Base-by-base conservation (phyloP, 1,140 invertebrate species). In the Palaemon carinicauda region DNA sequence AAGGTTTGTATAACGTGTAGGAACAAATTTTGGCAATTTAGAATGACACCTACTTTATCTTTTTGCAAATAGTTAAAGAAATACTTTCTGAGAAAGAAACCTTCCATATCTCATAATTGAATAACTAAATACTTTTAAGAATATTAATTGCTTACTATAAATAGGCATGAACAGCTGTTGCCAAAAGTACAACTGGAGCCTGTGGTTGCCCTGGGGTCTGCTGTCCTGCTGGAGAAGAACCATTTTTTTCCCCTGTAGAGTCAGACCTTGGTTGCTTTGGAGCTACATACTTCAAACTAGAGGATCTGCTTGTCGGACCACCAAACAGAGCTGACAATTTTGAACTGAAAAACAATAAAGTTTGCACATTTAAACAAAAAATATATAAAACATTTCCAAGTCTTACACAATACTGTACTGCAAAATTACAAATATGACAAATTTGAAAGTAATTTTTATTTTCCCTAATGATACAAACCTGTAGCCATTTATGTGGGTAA, bases 201-300 rank as follows among this genome's bases (percentile, higher is more conserved):
- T 78, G 50, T 27, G 56, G 21, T 51, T 52, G 51, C 54, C 19
- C 2, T 54, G n/a, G 41, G 0, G 33, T 51, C 41, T 81, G 80
- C 15, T 81, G 29, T 71, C n/a, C 33, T 69, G 80, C 24, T 12
- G 56, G 9, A 15, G 56, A 14, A 14, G 33, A 17, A 17, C 17
- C 21, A 27, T 17, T 71, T 3, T 31, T 80, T 54, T 60, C 54
- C 21, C 51, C 54, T 2, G 29, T 24, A 10, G 10, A 15, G 33
- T 81, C 80, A 27, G 80, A 21, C 17, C 80, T 29, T 9, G 80
- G 80, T 41, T 81, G 80, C 80, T 81, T 81, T 15, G 80, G 80
- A 0, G 80, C 29, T 12, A 81, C 80, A 71, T 81, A 81, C 80
- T 81, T 81, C n/a, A 81, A 56, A 60, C 41, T 81, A 41, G 80